Evolutionary conservation across 1,140 invertebrate genomes (phyloP), one percentile per base, ranked within the genome.

Genomic region (Drosophila virilis): DNA sequence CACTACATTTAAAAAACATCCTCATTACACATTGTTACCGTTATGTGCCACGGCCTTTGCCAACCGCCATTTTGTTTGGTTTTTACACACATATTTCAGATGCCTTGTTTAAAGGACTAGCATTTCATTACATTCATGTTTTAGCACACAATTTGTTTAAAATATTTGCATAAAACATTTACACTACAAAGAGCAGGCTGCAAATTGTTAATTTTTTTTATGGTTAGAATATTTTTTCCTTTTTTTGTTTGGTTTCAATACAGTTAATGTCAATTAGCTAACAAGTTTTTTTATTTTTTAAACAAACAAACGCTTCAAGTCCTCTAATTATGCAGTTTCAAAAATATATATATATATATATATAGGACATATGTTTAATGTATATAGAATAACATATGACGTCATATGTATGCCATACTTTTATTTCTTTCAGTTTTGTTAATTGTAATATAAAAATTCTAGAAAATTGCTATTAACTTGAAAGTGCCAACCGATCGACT

Each of bases 371-470:
- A 64, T 61, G 22, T 28, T 28, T 28, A 28, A 66, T 79, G 71
- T 82, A 83, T 82, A 74, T 69, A 68, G 71, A 67, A 37, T 74
- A 65, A 75, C 52, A 74, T 74, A 73, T 74, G 50, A 38, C 66
- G 46, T 64, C 57, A 65, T 42, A 60, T 45, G 57, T 73, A 69
- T 74, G 69, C 48, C 54, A n/a, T 74, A 57, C 8, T 6, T 45
- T 33, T 42, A 32, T 60, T 15, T 46, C 59, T 48, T 55, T 73
- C 48, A 22, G 48, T 50, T n/a, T 74, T 74, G 13, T 76, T 85
- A 70, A 81, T 76, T 68, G 50, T 85, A 90, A 86, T 90, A 90
- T 86, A 90, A 90, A 90, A 90, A 90, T 90, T 90, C 86, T 90
- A 90, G 86, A 90, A 90, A 90, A 90, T 86, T 85, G 76, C 86